phyloP scores from a whole-genome alignment of 2,888 invertebrate species.

The Drosophila conformis region DNA sequence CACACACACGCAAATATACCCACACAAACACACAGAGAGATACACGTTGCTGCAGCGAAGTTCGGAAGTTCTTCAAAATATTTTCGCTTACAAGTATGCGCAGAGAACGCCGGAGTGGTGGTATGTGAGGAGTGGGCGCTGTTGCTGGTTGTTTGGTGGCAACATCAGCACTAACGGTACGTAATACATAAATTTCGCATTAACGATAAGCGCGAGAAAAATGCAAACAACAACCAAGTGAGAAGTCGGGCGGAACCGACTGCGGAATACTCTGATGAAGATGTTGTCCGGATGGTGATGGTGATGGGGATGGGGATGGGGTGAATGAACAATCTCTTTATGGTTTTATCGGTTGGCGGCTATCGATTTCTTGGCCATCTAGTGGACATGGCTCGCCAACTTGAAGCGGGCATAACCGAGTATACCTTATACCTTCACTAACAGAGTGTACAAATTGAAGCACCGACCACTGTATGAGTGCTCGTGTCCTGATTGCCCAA shows the following conservation, averaged over 20 bases:
- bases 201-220: constrained; percentile 58
- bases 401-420: background rate
- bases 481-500: constrained; percentile 1
- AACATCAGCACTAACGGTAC: constrained; percentile 44
- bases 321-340: background rate
- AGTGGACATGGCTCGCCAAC: background rate
- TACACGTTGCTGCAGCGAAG: background rate
- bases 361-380: background rate
- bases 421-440: background rate
- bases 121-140: background rate
- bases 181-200: constrained; percentile 67
- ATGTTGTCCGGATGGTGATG: background rate
- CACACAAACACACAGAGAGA: background rate
- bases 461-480: background rate
- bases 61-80: constrained; percentile 41
- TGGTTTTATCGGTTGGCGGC: background rate
- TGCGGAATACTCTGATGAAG: background rate
- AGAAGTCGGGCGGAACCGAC: background rate
- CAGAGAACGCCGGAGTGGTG: background rate
- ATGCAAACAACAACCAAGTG: constrained; percentile 51
- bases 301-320: background rate
- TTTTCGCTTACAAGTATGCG: constrained; percentile 51
- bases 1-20: background rate
- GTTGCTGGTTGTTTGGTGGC: constrained; percentile 4
- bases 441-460: background rate